Evolutionary conservation across 2,888 invertebrate species (phyloP), one percentile per base, ranked within the genome.

Genomic region (Anarsia innoxiella): DNA sequence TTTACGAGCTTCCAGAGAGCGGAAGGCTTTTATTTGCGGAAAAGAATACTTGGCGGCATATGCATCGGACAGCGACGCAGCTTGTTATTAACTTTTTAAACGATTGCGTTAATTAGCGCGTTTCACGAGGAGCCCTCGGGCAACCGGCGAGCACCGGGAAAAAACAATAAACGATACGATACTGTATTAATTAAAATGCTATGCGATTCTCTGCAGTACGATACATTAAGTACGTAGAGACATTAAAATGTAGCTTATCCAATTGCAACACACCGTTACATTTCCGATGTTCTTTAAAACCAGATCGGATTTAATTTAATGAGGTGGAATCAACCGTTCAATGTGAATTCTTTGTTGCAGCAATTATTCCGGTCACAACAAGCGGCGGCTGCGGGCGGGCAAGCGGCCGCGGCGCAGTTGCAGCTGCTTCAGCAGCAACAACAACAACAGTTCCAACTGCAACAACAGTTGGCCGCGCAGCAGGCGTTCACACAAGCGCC

Each of bases 291-390:
- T 9, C 23, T 32, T 13, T n/a, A n/a, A n/a, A n/a, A n/a, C n/a
- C n/a, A n/a, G n/a, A n/a, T 10, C 2, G 27, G 27, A 12, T 27
- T 27, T 27, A 27, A 27, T 27, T 25, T 9, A 12, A 30, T 12
- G n/a, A n/a, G n/a, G n/a, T n/a, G 19, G 8, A 19, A 19, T 19
- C 8, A 19, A 19, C 19, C n/a, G n/a, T n/a, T n/a, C n/a, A n/a
- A n/a, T n/a, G n/a, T n/a, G n/a, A n/a, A n/a, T n/a, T 19, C 3
- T 19, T 80, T 75, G 69, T 90, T 90, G 14, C 87, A 95, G 95
- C 94, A 94, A 91, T 82, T 95, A 61, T 94, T 95, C 84, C 91
- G 95, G 70, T 93, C 93, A 74, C 95, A 95, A 75, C 93, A 91
- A 62, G 87, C 91, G 67, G 87, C 90, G 66, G 87, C 89, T 78